Percentiles rank a stretch among this genome's conserved stretches.
phyloP scores from a whole-genome alignment of 2,113 vertebrate species.

The Oryzias woworae region DNA sequence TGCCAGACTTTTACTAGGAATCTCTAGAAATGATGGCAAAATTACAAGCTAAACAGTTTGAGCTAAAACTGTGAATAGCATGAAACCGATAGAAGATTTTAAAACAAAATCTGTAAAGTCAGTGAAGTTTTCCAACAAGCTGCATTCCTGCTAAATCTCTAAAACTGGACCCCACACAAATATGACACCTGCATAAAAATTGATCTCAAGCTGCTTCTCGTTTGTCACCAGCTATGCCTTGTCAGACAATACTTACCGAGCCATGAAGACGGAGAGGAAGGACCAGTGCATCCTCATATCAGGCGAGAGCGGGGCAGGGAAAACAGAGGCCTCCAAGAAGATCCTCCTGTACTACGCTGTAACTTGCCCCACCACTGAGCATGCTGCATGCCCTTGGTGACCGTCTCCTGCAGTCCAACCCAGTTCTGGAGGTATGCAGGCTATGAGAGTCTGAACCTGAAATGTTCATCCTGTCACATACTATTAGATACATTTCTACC shows the following conservation, averaged over 20 bases:
- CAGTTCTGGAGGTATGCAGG: conserved; percentile 88
- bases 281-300: conserved; percentile 97
- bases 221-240: conserved; percentile 83
- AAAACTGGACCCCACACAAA: too few relatives aligned
- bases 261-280: conserved; percentile 86
- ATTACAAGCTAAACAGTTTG: too few relatives aligned
- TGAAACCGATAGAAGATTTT: too few relatives aligned
- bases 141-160: too few relatives aligned
- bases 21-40: too few relatives aligned
- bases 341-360: conserved; percentile 93
- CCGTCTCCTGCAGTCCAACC: conserved; percentile 90
- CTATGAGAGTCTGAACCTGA: background rate
- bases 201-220: conserved; percentile 7
- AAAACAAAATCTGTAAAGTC: too few relatives aligned
- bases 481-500: background rate
- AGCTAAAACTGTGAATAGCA: too few relatives aligned
- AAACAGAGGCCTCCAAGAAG: conserved; percentile 95
- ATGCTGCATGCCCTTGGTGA: conserved; percentile 86
- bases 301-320: conserved; percentile 94
- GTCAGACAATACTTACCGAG: conserved; percentile 91
- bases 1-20: too few relatives aligned
- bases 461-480: background rate
- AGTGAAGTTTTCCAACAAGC: too few relatives aligned
- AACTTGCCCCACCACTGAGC: conserved; percentile 87
- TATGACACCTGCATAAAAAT: conserved; percentile 3